Conservation (phyloP, 2,797 vertebrate genomes). For the Coracias cyanogaster region DNA sequence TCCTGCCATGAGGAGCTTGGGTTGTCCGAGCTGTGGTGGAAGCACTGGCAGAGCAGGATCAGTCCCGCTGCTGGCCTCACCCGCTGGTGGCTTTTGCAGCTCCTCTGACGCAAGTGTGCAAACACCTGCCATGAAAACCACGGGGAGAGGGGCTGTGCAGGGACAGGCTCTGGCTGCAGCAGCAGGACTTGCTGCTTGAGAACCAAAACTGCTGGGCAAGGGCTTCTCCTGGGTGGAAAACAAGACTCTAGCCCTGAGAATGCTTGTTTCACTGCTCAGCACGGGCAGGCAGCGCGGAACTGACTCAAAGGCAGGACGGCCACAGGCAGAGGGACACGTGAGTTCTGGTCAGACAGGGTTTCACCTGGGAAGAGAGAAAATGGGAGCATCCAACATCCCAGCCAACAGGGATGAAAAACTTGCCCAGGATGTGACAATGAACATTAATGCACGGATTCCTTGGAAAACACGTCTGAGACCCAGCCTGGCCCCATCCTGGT, state of each 20-base stretch:
- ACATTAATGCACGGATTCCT: not conserved
- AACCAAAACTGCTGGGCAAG: not conserved
- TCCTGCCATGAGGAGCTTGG: not conserved
- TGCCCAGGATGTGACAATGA: not conserved
- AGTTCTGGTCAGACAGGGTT: no score
- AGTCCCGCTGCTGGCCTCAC: rapidly evolving
- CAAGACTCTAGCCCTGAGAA: not conserved
- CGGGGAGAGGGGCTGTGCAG: not conserved
- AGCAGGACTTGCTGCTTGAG: not conserved
- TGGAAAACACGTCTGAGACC: not conserved
- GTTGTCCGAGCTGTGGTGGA: not conserved
- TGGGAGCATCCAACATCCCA: no score
- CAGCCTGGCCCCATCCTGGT: rapidly evolving
- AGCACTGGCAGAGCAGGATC: not conserved
- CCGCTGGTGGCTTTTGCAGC: not conserved
- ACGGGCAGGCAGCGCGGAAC: no score
- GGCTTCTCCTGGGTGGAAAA: not conserved
- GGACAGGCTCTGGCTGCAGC: not conserved
- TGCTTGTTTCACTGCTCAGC: no score
- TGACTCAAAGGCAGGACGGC: no score
- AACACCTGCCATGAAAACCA: rapidly evolving
- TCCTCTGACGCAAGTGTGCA: not conserved
- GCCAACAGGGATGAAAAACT: no score
- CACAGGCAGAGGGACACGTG: no score
- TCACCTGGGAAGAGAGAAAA: no score